Evolutionary conservation across 2,113 vertebrate species (phyloP).

Genomic region (Vireo altiloquus): DNA sequence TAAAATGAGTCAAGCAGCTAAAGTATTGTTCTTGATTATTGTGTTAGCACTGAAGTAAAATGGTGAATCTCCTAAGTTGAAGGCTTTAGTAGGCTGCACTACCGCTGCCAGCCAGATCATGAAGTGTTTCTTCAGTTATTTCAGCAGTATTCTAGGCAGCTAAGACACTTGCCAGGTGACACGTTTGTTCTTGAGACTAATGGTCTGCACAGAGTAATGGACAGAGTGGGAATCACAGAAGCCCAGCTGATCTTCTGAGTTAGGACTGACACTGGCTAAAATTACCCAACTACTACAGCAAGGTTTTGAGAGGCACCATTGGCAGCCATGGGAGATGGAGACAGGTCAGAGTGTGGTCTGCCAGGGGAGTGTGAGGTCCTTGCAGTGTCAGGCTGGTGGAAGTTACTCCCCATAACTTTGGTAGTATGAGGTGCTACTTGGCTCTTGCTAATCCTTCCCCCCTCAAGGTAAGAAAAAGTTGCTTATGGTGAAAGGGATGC

Average conservation of each 20-base stretch:
- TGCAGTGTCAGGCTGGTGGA: background rate
- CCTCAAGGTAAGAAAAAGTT: background rate
- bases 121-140: background rate
- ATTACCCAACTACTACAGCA: background rate
- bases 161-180: background rate
- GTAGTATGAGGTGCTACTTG: background rate
- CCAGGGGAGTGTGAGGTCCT: background rate
- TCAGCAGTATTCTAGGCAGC: background rate
- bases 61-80: background rate
- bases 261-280: background rate
- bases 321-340: background rate
- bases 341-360: background rate
- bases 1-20: slow-evolving; percentile 26
- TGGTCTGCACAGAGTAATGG: background rate
- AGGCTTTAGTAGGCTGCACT: background rate
- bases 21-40: background rate
- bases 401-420: background rate
- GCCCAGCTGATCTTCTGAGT: background rate
- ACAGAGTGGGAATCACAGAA: background rate
- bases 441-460: background rate
- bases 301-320: background rate
- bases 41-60: background rate
- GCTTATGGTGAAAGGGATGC: background rate
- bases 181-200: background rate
- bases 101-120: background rate